Conservation (phyloP, 2,797 vertebrate species). For the Acrossocheilus wenchowensis region DNA sequence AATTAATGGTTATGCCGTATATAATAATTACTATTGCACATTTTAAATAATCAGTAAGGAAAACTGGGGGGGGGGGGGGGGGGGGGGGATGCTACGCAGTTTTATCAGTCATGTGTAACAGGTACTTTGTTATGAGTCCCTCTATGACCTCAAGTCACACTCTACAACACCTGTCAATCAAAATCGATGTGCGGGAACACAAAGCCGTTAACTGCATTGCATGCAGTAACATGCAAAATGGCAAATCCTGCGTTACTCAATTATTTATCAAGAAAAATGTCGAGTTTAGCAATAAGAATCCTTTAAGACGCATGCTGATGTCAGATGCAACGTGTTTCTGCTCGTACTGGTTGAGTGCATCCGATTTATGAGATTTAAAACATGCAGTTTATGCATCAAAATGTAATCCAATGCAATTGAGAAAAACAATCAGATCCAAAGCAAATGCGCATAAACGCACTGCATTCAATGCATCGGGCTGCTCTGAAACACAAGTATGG, state of each 20-base stretch:
- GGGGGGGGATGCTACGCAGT: no score
- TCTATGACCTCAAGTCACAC: background rate
- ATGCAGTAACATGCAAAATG: background rate
- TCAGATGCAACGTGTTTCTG: conserved; percentile 22
- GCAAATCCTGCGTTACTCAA: background rate
- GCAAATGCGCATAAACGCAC: background rate
- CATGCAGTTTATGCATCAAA: background rate
- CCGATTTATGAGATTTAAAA: background rate
- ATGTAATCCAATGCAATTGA: background rate
- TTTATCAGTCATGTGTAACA: background rate
- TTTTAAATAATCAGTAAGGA: background rate
- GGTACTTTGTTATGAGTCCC: background rate
- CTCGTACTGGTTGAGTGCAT: background rate
- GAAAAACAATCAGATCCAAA: background rate
- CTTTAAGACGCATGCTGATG: background rate
- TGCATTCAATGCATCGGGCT: background rate
- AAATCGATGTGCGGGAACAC: background rate
- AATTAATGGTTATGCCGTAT: background rate
- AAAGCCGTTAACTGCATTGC: background rate
- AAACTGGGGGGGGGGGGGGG: background rate
- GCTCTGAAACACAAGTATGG: conserved; percentile 23
- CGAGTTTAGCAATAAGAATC: background rate
- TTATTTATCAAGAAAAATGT: background rate
- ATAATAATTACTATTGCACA: background rate
- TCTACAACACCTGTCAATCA: conserved; percentile 15